Evolutionary conservation across 2,888 invertebrate genomes (phyloP), one percentile per base, ranked within the genome.

Genomic region (Ditula angustiorana): DNA sequence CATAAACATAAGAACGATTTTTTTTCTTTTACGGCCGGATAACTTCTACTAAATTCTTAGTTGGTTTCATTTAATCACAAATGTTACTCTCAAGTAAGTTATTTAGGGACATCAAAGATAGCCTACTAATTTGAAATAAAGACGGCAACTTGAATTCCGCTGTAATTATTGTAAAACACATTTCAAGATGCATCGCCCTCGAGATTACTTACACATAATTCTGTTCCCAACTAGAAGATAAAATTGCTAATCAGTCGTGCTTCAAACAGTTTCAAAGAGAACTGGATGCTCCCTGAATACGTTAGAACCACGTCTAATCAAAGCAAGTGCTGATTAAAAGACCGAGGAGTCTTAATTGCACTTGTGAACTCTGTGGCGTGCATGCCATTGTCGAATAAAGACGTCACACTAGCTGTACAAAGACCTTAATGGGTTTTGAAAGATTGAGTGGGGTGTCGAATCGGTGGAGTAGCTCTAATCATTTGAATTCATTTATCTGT

Each of bases 301-400:
- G 67, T 53, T 35, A 56, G 63, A 58, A 68, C 63, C 67, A 64
- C 57, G 35, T 64, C 67, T 70, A 68, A 71, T 71, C 70, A 70
- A 69, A 71, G 70, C 64, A 63, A 53, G 37, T 61, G 58, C 67
- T 73, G 73, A 73, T 72, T 74, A 71, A 69, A 74, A 71, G 71
- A 66, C 66, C 68, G 66, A 52, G 67, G 66, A 52, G 67, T 44
- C 50, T 56, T 70, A 67, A 70, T 70, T 68, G 69, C 68, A 55
- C 50, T 58, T 49, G 55, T 37, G 66, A 47, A 33, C 41, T 46
- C 49, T 23, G 49, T 26, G 61, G 49, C 28, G 49, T 44, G 59
- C 50, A 59, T 49, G 50, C 26, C 21, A 37, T 49, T 56, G 59
- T 56, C 8, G 35, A n/a, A 19, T 16, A 11, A 35, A 53, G 53